Percentiles rank a stretch among this genome's conserved stretches.
Evolutionary conservation across 92 coral and sea anemone species (phyloP).

Genomic region (Isaurus tuberculatus): DNA sequence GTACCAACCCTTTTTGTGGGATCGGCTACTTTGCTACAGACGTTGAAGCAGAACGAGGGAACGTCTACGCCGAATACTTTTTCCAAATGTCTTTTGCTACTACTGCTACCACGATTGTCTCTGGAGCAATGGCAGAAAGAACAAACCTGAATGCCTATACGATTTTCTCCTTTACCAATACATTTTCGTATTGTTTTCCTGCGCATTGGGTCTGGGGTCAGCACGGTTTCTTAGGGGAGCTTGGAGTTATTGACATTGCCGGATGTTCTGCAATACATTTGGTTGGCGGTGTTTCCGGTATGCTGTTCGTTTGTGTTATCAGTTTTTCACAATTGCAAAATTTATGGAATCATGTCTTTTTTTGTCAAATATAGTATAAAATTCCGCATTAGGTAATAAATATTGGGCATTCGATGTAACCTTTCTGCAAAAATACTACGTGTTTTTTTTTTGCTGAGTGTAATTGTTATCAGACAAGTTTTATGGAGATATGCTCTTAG

Average conservation of each 20-base stretch:
- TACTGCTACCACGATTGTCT: slow-evolving; percentile 93
- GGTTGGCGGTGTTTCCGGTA: slow-evolving; percentile 77
- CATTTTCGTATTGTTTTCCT: slow-evolving; percentile 82
- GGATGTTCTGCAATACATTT: slow-evolving; percentile 86
- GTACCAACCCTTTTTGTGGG: slow-evolving; percentile 74
- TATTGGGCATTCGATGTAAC: too few relatives aligned
- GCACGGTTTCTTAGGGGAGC: slow-evolving; percentile 69
- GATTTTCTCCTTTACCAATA: slow-evolving; percentile 78
- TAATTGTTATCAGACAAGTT: too few relatives aligned
- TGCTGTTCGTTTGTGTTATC: neutral
- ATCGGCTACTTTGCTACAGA: slow-evolving; percentile 82
- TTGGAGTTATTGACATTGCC: slow-evolving; percentile 90
- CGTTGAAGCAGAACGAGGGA: slow-evolving; percentile 76
- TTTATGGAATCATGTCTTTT: too few relatives aligned
- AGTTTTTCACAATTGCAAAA: neutral
- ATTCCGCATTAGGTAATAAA: too few relatives aligned
- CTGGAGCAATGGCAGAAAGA: slow-evolving; percentile 95
- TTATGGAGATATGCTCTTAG: too few relatives aligned
- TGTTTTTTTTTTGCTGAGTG: too few relatives aligned
- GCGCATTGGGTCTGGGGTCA: slow-evolving; percentile 97
- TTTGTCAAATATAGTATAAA: too few relatives aligned
- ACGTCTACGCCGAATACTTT: slow-evolving; percentile 76
- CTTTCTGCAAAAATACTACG: too few relatives aligned
- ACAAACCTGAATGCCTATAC: slow-evolving; percentile 83
- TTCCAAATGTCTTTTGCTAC: slow-evolving; percentile 91